Evolutionary conservation across 2,888 invertebrate genomes (phyloP), one percentile per base, ranked within the genome.

Genomic region (Julus scandinavius): DNA sequence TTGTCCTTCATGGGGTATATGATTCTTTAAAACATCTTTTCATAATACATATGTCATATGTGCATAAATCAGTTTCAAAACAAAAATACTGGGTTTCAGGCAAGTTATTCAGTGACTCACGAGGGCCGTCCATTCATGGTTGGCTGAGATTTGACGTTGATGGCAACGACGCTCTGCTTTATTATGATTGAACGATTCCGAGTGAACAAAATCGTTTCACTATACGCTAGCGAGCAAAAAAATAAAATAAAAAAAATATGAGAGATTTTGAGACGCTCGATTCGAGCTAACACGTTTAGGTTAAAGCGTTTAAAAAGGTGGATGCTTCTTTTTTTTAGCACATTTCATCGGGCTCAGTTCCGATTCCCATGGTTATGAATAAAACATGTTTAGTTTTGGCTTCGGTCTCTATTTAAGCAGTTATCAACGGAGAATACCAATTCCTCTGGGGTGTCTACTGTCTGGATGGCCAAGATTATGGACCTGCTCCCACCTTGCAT

Each of bases 291-390:
- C 80, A 38, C 38, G 29, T 80, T 80, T 80, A 9, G 80, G 80
- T 80, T 80, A 80, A 38, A 80, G 80, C 80, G 38, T 80, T 80
- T 72, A 72, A 72, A 72, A 38, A 80, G 80, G 80, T 80, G 80
- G 80, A 20, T 80, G 80, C 80, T 38, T 6, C 29, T 80, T 72
- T 29, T 72, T 38, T 38, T 80, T 38, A 38, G 13, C 80, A 80
- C 80, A 80, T 80, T 80, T 29, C 80, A 29, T 38, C n/a, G 20
- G 29, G 5, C 29, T 17, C 13, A 13, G 11, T 80, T 80, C 80
- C 80, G 29, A 80, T 38, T 80, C 80, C 11, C 38, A 3, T 80
- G 80, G 38, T 80, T 29, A 80, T 80, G 80, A 80, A 80, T 80
- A 80, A 80, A 80, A 80, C 80, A 80, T 80, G 20, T 72, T 72